phyloP scores from a whole-genome alignment of 2,888 invertebrate species.

The Parnassius orleans region DNA sequence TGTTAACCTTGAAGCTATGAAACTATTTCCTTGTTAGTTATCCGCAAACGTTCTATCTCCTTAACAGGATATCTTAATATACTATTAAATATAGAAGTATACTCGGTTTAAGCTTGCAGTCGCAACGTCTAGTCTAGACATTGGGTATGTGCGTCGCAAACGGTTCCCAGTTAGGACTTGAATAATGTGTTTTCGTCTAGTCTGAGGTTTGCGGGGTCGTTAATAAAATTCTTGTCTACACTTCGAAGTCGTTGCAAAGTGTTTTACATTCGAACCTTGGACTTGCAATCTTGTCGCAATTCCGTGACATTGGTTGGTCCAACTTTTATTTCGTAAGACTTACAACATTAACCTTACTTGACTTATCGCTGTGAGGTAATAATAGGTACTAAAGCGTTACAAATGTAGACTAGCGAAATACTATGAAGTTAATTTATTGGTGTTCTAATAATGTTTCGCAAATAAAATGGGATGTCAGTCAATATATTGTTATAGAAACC shows the following conservation, averaged over 20 bases:
- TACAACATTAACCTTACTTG: too few species aligned
- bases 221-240: slow-evolving; percentile 8
- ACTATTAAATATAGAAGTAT: too few species aligned
- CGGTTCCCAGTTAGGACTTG: slow-evolving; percentile 1
- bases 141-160: background rate
- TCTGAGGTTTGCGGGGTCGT: slow-evolving; percentile 1
- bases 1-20: slow-evolving; percentile 56
- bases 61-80: slow-evolving; percentile 26
- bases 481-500: too few species aligned
- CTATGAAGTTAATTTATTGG: too few species aligned
- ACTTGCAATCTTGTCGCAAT: background rate
- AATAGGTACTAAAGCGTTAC: background rate
- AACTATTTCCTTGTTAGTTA: slow-evolving; percentile 61
- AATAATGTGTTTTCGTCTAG: slow-evolving; percentile 12
- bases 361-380: background rate
- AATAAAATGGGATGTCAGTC: too few species aligned
- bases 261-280: slow-evolving; percentile 2
- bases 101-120: background rate
- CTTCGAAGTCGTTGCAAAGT: background rate
- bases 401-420: too few species aligned
- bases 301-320: slow-evolving; percentile 3
- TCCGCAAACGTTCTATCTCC: slow-evolving; percentile 55
- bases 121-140: slow-evolving; percentile 5
- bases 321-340: slow-evolving; percentile 1
- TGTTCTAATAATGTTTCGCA: too few species aligned